Evolutionary conservation across 2,888 invertebrate species (phyloP), one percentile per base, ranked within the genome.

Genomic region (Amphipoea lucens): DNA sequence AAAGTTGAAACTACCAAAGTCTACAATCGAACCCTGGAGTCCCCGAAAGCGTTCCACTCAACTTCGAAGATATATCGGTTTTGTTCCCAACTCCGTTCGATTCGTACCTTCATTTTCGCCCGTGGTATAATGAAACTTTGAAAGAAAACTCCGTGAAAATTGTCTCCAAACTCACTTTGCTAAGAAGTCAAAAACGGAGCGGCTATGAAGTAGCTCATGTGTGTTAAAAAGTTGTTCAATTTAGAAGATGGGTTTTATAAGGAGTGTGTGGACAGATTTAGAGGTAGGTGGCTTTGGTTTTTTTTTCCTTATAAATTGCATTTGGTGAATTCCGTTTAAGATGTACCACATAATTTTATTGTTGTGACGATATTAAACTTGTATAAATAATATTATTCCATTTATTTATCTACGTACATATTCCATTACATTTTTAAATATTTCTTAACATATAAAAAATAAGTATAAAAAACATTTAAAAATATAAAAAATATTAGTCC

Each of bases 1-100:
- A 91, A 93, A 93, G 91, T 92, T 90, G 86, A 84, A 91, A 92
- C 92, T 92, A 90, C 87, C 84, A 89, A 92, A 92, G 91, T 92
- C 91, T 91, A 91, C 91, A 86, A 86, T 88, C 90, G 89, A 89
- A 84, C 86, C 86, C 83, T 85, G 79, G 82, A 87, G 88, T 87
- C 80, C 76, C 85, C 81, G 79, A 88, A 84, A 88, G 86, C 87
- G 85, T 79, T 82, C 82, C 77, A 85, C 85, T 86, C 83, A 92
- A 92, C 89, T 93, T 93, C 88, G 87, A 90, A 94, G 93, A 94
- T 93, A 94, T 94, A 94, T 94, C 92, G 94, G 92, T 92, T 93
- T 95, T 94, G 94, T 95, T 95, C 93, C 91, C 92, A 94, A 94
- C 93, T 94, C 91, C 80, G 80, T 87, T 87, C 91, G 87, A 88